phyloP scores from a whole-genome alignment of 2,888 invertebrate species.

The Eugnorisma glareosa region DNA sequence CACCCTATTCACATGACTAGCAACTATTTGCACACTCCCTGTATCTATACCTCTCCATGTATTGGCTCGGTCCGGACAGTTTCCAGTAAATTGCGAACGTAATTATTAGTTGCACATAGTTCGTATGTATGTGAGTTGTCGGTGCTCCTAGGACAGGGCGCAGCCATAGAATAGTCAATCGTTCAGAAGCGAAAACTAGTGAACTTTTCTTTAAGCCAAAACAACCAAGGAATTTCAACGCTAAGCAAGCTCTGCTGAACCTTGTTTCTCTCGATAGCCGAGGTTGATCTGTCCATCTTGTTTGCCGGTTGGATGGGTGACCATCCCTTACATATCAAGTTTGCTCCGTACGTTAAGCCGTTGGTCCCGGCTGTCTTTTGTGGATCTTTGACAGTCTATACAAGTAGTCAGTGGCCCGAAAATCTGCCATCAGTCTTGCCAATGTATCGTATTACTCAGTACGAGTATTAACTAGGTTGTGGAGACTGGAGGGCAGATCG shows the following conservation, averaged over 20 bases:
- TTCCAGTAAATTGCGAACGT: conserved; percentile 39
- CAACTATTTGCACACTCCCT: conserved; percentile 15
- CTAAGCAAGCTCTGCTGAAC: background rate
- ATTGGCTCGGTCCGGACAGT: conserved; percentile 14
- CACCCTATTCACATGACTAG: background rate
- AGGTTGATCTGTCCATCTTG: too few relatives aligned
- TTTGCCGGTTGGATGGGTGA: background rate
- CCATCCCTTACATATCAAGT: background rate
- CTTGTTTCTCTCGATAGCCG: background rate
- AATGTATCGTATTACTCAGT: background rate
- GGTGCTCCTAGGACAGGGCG: conserved; percentile 5
- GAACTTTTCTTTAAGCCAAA: background rate
- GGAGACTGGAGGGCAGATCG: too few relatives aligned
- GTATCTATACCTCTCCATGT: background rate
- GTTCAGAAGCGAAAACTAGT: background rate
- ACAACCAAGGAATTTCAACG: background rate
- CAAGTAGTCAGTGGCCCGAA: background rate
- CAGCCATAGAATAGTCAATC: conserved; percentile 4
- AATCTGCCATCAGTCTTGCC: background rate
- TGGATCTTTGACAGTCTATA: background rate
- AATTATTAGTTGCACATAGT: conserved; percentile 53
- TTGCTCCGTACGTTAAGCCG: background rate
- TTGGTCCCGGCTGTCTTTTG: background rate
- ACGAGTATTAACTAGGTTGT: too few relatives aligned
- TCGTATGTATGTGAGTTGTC: conserved; percentile 34